Evolutionary conservation across 1,140 invertebrate species (phyloP), one percentile per base, ranked within the genome.

Genomic region (Meloidogyne chitwoodi): DNA sequence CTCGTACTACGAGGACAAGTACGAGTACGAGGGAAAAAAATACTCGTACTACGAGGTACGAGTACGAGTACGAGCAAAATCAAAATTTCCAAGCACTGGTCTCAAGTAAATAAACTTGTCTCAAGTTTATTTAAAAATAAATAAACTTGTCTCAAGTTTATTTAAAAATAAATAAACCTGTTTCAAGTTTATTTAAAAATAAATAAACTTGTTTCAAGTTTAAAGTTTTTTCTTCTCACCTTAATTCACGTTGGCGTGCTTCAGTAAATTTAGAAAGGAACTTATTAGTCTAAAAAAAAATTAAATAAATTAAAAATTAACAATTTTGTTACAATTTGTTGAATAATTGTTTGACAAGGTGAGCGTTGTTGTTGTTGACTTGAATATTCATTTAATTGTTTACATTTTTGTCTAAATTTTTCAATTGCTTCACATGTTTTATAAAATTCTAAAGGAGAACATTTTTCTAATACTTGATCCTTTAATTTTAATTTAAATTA

Each of bases 191-290:
- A 31, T 31, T 31, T 31, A 31, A 31, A 31, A 31, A 31, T 31
- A 31, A 31, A 31, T 31, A 31, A 44, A 44, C 41, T 44, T 44
- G 41, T 16, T 44, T 24, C 19, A 19, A 72, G 11, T 22, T 14
- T 44, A 12, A 14, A 44, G 3, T 44, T 4, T 19, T 12, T n/a
- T 24, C 6, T 70, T 70, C 26, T 84, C 76, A 89, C 77, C 91
- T 92, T 27, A 98, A 88, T 88, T 95, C 95, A 27, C 90, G 91
- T 87, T 93, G 93, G 63, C 93, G 89, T 84, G 95, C 93, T 66
- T 92, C 90, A 87, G 98, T 95, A 88, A 98, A 96, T 83, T 92
- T 91, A 81, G 93, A 92, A 62, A 96, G 92, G 89, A 95, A 97
- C 61, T 83, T 86, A 11, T 74, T 77, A 2, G 83, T 81, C 44